Conservation (phyloP, 2,888 invertebrate genomes). For the Drosophila putrida region DNA sequence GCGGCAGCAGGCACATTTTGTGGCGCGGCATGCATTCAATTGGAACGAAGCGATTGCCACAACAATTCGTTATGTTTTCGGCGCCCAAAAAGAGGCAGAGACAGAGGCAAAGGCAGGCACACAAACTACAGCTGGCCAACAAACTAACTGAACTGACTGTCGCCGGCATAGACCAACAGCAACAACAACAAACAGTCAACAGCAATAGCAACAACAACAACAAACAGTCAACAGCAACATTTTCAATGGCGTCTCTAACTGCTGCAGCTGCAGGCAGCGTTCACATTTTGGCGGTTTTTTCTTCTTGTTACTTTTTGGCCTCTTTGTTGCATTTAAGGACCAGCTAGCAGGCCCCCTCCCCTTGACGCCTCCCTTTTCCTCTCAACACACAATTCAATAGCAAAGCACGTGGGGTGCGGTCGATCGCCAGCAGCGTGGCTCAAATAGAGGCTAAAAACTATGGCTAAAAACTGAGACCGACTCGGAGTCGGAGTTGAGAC, state of each 20-base stretch:
- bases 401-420: constrained; percentile 78
- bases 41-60: constrained; percentile 84
- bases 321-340: constrained; percentile 40
- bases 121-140: constrained; percentile 53
- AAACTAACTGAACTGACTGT: constrained; percentile 72
- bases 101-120: too few relatives aligned
- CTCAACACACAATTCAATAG: constrained; percentile 27
- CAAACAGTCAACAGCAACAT: constrained; percentile 42
- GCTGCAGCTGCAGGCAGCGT: constrained; percentile 72
- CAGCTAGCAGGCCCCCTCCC: constrained; percentile 28
- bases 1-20: constrained; percentile 37
- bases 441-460: constrained; percentile 10
- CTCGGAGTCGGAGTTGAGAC: constrained; percentile 18
- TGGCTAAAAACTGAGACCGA: not conserved
- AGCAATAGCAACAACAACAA: constrained; percentile 28
- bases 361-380: not conserved
- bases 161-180: constrained; percentile 50
- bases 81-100: constrained; percentile 56
- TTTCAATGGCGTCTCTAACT: constrained; percentile 73
- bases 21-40: constrained; percentile 81
- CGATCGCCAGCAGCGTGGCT: constrained; percentile 28
- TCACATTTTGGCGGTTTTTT: constrained; percentile 12
- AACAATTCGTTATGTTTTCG: constrained; percentile 81
- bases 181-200: constrained; percentile 26
- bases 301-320: constrained; percentile 35